Evolutionary conservation across 2,888 invertebrate species (phyloP), one percentile per base, ranked within the genome.

Genomic region (Xylota sylvarum): DNA sequence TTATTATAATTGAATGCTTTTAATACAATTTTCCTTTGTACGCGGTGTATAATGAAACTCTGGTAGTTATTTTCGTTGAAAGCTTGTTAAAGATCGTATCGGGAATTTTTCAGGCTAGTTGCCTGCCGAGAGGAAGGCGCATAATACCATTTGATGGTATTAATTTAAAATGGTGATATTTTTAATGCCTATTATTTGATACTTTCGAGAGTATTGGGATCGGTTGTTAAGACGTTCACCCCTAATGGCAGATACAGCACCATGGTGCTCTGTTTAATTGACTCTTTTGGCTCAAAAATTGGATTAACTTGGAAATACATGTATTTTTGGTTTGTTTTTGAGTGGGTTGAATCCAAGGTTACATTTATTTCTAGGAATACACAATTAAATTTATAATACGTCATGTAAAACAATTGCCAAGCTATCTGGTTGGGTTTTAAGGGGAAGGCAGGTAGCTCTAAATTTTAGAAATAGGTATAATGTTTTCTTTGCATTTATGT

Each of bases 1-100:
- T 58, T 58, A 58, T 67, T 67, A 67, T 76, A 67, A 76, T 56
- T 76, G 67, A 35, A 56, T 67, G 76, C 37, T 62, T 67, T 76
- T 76, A 76, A 76, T 76, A 76, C 23, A 56, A 56, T 56, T 35
- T 50, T 46, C 67, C 17, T 76, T 76, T 46, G 27, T 48, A 27
- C 27, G 56, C 48, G 48, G 27, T 37, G 27, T 50, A 46, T 64
- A 65, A 74, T 46, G 55, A 35, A 64, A 56, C 48, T n/a, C n/a
- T 58, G 17, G 37, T 55, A 30, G 23, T 55, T 64, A 46, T 48
- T 46, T 35, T 9, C 43, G n/a, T n/a, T 56, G 43, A 35, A 37
- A 48, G 23, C 17, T 50, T 48, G 48, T 65, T 48, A 9, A 19
- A 43, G 62, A 62, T 58, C 19, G 58, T 58, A 62, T 62, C 62